phyloP scores from a whole-genome alignment of 2,888 invertebrate species.

The Unio delphinus region DNA sequence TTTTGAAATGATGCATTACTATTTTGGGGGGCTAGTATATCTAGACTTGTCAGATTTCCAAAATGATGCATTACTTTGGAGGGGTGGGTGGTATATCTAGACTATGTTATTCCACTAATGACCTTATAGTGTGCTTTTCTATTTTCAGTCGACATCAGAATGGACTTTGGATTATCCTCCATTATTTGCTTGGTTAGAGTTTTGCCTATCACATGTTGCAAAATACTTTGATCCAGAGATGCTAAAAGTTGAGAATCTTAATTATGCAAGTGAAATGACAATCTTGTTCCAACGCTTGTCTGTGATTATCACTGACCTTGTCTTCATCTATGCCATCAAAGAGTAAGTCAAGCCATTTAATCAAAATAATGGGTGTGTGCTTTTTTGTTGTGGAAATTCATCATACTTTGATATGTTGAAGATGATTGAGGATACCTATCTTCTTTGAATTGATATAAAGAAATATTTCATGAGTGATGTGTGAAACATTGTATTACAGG shows the following conservation, averaged over 20 bases:
- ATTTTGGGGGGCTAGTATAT: too few relatives aligned
- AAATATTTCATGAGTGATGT: too few relatives aligned
- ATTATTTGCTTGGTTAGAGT: slow-evolving; percentile 97
- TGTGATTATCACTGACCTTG: slow-evolving; percentile 87
- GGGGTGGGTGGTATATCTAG: too few relatives aligned
- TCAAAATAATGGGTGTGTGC: slow-evolving; percentile 3
- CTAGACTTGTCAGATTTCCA: too few relatives aligned
- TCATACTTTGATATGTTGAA: too few relatives aligned
- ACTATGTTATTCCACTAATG: too few relatives aligned
- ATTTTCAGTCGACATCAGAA: slow-evolving; percentile 80
- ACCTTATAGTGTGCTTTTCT: neutral
- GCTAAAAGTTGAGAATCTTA: slow-evolving; percentile 84
- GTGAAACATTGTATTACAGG: too few relatives aligned
- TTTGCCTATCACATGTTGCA: slow-evolving; percentile 82
- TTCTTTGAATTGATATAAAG: too few relatives aligned
- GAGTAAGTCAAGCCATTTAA: slow-evolving; percentile 75
- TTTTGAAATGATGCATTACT: too few relatives aligned
- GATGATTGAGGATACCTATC: too few relatives aligned
- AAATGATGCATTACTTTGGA: too few relatives aligned
- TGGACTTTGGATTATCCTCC: slow-evolving; percentile 99
- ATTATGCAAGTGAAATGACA: slow-evolving; percentile 85
- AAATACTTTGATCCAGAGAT: slow-evolving; percentile 86
- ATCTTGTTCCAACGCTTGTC: slow-evolving; percentile 91
- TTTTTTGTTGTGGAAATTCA: neutral
- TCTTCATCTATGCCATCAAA: slow-evolving; percentile 84